phyloP scores from a whole-genome alignment of 2,113 vertebrate species.

The Toxostoma redivivum region DNA sequence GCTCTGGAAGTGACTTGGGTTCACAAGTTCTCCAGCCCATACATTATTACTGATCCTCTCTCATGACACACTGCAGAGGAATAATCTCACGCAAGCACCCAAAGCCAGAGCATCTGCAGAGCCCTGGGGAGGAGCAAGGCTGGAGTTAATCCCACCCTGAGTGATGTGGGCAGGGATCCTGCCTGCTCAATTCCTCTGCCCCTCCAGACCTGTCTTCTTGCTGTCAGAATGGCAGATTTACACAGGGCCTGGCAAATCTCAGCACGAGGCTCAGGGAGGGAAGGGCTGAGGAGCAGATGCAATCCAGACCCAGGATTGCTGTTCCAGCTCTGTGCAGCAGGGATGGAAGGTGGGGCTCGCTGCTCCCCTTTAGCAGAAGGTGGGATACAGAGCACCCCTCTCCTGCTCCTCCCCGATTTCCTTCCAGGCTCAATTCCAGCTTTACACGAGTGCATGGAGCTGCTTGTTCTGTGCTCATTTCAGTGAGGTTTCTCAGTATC shows the following conservation, averaged over 20 bases:
- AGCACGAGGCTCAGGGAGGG: neutral
- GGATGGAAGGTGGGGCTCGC: neutral
- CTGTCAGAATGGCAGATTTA: neutral
- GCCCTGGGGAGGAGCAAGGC: neutral
- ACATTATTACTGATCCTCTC: slow-evolving; percentile 23
- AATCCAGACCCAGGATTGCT: neutral
- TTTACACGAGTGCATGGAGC: fast-evolving
- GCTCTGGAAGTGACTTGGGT: neutral
- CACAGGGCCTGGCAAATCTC: neutral
- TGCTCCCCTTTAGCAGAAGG: neutral
- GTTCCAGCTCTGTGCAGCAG: neutral
- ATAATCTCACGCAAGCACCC: neutral
- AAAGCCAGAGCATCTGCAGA: neutral
- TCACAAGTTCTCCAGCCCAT: slow-evolving; percentile 54
- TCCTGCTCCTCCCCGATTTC: neutral
- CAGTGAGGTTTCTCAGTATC: neutral
- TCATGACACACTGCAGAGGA: neutral
- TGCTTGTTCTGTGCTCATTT: neutral
- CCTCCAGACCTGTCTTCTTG: neutral
- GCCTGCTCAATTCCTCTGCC: neutral
- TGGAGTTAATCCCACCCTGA: neutral
- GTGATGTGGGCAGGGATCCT: fast-evolving
- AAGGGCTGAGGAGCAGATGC: neutral
- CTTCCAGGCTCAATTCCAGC: neutral
- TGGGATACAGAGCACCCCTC: neutral